A percentile compares a stretch with the other conserved stretches of the same genome.
Evolutionary conservation across 1,140 invertebrate species (phyloP).

Genomic region (Ostrea denselamellosa): DNA sequence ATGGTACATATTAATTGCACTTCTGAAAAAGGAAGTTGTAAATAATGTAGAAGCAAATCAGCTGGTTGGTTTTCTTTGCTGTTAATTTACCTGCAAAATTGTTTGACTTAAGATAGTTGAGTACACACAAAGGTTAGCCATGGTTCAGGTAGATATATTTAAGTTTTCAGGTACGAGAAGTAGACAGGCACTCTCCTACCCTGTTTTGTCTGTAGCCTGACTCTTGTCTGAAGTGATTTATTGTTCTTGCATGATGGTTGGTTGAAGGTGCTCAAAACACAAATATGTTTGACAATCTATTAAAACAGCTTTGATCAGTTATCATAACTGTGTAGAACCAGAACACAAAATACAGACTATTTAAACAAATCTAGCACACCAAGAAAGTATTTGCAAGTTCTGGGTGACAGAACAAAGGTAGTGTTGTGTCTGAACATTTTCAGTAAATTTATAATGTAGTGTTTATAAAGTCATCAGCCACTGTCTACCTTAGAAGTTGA

Average conservation of each 20-base stretch:
- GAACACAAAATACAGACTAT: background rate
- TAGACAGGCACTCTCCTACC: background rate
- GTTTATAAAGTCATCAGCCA: too few relatives aligned
- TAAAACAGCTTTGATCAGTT: slow-evolving; percentile 36
- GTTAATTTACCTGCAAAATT: background rate
- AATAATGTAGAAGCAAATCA: background rate
- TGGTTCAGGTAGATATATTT: slow-evolving; percentile 17
- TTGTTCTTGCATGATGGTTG: background rate
- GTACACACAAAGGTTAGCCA: slow-evolving; percentile 21
- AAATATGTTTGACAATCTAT: slow-evolving; percentile 34
- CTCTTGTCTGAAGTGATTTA: slow-evolving; percentile 25
- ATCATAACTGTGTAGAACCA: background rate
- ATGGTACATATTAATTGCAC: slow-evolving; percentile 28
- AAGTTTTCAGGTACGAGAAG: background rate
- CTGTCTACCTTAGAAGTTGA: too few relatives aligned
- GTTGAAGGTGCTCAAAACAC: slow-evolving; percentile 29
- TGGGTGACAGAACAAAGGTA: background rate
- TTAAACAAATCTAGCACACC: slow-evolving; percentile 29
- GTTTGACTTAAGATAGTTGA: background rate
- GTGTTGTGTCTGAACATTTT: slow-evolving; percentile 31
- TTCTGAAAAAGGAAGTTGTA: background rate
- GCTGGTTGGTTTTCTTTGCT: background rate
- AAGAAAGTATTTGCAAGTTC: slow-evolving; percentile 9
- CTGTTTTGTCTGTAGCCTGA: background rate
- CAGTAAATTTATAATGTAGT: background rate